Percentiles rank a stretch among this genome's conserved stretches.
These are phyloP conservation scores for Drosophila sulfurigaster DNA, from an alignment of 1,140 invertebrate species.

Conservation along the genomic window DNA sequence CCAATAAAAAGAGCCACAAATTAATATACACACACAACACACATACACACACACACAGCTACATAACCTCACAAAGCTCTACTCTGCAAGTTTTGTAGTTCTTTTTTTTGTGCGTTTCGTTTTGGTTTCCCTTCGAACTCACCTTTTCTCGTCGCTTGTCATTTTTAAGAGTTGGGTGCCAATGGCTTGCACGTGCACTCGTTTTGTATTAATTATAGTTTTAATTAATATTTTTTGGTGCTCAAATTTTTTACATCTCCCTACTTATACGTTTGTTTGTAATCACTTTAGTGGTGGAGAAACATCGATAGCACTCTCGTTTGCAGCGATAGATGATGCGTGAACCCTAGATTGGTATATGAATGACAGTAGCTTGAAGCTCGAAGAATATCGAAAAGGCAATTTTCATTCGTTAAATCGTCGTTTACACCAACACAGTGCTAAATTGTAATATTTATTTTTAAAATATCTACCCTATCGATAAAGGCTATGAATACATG, in stretches of 20 bases:
- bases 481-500: no score
- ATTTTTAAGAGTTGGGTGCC: slow-evolving; percentile 30
- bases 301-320: no score
- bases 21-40: slow-evolving; percentile 47
- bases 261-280: slow-evolving; percentile 7
- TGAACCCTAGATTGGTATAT: no score
- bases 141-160: slow-evolving; percentile 80
- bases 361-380: no score
- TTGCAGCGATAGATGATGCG: no score
- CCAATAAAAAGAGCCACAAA: slow-evolving; percentile 9
- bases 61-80: slow-evolving; percentile 63
- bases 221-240: slow-evolving; percentile 31
- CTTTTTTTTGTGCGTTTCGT: slow-evolving; percentile 17
- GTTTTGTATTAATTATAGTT: slow-evolving; percentile 13
- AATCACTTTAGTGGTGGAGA: background rate
- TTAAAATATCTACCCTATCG: no score
- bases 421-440: no score
- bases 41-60: slow-evolving; percentile 18
- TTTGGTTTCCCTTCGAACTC: background rate
- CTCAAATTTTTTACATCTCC: slow-evolving; percentile 19
- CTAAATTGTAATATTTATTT: no score
- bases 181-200: slow-evolving; percentile 1
- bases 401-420: no score
- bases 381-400: no score
- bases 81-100: background rate